A percentile compares a stretch with the other conserved stretches of the same genome.
phyloP scores from a whole-genome alignment of 2,113 vertebrate species.

The Lepus timidus region DNA sequence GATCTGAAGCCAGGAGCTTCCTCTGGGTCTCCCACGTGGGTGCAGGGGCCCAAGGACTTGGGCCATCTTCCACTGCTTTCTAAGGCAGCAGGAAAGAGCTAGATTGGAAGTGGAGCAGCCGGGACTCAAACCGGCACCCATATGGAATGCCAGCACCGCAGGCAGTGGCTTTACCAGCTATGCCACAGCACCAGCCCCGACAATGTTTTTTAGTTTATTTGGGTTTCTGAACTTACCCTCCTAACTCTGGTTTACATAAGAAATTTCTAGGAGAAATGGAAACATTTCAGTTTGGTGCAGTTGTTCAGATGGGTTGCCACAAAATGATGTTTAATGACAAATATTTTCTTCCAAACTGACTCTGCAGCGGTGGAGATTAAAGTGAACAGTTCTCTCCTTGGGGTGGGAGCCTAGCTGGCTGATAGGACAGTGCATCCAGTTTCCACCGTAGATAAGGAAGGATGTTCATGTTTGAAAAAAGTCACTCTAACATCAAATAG shows the following conservation, averaged over 20 bases:
- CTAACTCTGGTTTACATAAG: neutral
- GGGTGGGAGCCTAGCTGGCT: constrained; percentile 91
- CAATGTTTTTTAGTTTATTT: neutral
- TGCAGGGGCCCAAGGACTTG: too few species aligned
- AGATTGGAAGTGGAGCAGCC: too few species aligned
- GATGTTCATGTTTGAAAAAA: constrained; percentile 57
- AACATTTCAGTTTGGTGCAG: constrained; percentile 25
- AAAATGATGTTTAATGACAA: neutral
- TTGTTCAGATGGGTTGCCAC: neutral
- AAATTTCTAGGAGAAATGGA: constrained; percentile 43
- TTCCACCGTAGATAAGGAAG: constrained; percentile 91
- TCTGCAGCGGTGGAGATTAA: constrained; percentile 89
- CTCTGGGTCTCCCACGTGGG: too few species aligned
- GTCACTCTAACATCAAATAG: neutral
- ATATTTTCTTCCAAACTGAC: neutral
- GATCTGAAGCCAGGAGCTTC: too few species aligned
- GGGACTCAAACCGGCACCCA: too few species aligned
- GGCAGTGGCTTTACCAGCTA: too few species aligned
- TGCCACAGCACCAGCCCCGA: neutral
- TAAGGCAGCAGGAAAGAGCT: too few species aligned
- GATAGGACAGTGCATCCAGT: constrained; percentile 91
- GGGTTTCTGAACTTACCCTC: neutral
- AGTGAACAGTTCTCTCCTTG: constrained; percentile 93
- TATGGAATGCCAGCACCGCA: too few species aligned
- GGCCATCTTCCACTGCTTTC: too few species aligned